These are phyloP conservation scores for Bursaphelenchus mucronatus DNA, from an alignment of 1,140 invertebrate species.

Conservation along the genomic window DNA sequence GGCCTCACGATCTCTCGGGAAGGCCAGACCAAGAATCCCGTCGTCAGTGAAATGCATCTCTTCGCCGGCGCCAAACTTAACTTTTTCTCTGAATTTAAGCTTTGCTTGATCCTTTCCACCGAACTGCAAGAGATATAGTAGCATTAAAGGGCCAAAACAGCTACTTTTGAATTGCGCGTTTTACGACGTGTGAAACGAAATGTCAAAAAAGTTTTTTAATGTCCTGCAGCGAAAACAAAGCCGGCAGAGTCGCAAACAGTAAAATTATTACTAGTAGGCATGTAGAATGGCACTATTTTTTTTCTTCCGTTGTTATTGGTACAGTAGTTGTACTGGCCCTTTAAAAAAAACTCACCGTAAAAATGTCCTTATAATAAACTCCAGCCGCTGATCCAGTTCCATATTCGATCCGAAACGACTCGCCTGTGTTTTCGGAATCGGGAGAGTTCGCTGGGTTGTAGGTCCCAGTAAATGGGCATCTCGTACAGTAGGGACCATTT, in stretches of 20 bases:
- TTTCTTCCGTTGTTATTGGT: no score
- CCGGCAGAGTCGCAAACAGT: no score
- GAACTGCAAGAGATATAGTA: neutral
- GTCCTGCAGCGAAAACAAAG: no score
- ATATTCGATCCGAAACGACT: neutral
- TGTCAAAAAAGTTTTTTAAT: no score
- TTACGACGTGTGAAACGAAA: no score
- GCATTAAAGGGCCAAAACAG: no score
- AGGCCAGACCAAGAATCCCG: constrained; percentile 1
- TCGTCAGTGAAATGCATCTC: constrained; percentile 17
- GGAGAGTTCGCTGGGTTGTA: constrained; percentile 7
- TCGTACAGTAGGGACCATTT: neutral
- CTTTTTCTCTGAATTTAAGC: constrained; percentile 5
- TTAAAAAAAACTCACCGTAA: constrained; percentile 7
- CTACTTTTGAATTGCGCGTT: no score
- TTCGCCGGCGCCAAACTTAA: constrained; percentile 9
- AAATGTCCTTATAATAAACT: neutral
- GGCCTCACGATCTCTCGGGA: neutral
- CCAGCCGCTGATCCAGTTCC: constrained; percentile 15
- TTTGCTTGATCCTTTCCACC: neutral
- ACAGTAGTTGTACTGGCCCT: no score
- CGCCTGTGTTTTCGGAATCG: neutral
- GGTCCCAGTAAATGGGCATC: neutral
- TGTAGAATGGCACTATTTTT: no score
- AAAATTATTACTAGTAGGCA: no score